Base-by-base conservation (phyloP, 2,888 invertebrate species). In the Protonemura montana region DNA sequence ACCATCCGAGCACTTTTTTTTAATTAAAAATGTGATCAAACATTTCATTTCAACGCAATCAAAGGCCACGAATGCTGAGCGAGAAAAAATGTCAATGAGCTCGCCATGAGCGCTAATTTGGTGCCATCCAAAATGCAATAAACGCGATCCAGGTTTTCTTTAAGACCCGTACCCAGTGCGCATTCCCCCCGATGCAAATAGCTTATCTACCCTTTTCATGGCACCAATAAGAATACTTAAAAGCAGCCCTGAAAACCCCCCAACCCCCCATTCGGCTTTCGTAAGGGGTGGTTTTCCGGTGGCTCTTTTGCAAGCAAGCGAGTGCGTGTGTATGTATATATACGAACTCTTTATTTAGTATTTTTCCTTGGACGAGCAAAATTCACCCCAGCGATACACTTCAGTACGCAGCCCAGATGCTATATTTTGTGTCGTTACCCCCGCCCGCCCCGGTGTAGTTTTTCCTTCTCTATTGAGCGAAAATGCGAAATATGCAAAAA, bases 101-200 rank as follows among this genome's bases (percentile, higher is more conserved):
- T 59, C 59, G n/a, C n/a, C n/a, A 10, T 59, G 21, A 59, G 59
- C 59, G 59, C 59, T 59, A 59, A 59, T 59, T 59, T 21, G 3
- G 16, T 21, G 59, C 59, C 59, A 59, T 21, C 59, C 59, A 2
- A 59, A 59, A 59, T 59, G 59, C 59, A 59, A 59, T 59, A 59
- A 59, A 59, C 59, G 59, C 41, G 59, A 13, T 35, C 59, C 59
- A 59, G 59, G 27, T 78, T 78, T 27, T 78, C 78, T 27, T 78
- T 27, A 78, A 78, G 28, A 78, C 29, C 30, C 30, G 0, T 3
- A 7, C 81, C 81, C 10, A 30, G 16, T 2, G 28, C 81, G 28
- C 81, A 21, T 59, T 59, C 26, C n/a, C 78, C 84, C 84, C 59
- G 26, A 84, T 84, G 84, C 76, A 84, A 84, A 84, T 84, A 84